phyloP scores from a whole-genome alignment of 2,888 invertebrate species.

The Cantharis rustica region DNA sequence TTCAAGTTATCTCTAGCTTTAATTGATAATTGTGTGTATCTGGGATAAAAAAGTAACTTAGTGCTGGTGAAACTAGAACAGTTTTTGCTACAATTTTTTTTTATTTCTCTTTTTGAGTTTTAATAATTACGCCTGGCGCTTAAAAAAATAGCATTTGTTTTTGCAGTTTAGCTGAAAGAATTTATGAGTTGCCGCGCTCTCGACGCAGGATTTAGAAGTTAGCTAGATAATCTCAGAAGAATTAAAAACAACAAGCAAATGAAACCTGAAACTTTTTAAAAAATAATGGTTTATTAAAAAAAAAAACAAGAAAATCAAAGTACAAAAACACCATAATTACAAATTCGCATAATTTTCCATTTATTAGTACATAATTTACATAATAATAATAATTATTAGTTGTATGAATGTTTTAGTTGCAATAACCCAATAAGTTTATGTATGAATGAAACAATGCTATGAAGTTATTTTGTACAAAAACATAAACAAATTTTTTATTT shows the following conservation, averaged over 20 bases:
- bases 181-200: too few species aligned
- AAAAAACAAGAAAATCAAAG: background rate
- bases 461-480: background rate
- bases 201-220: too few species aligned
- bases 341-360: slow-evolving; percentile 25
- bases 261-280: background rate
- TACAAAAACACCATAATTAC: slow-evolving; percentile 1
- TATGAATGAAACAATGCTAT: background rate
- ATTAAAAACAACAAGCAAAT: background rate
- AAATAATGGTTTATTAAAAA: background rate
- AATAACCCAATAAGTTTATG: background rate
- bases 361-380: slow-evolving; percentile 19
- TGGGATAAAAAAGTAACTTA: too few species aligned
- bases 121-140: too few species aligned
- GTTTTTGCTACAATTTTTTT: too few species aligned
- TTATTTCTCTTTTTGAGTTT: too few species aligned
- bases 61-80: too few species aligned
- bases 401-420: background rate
- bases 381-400: background rate
- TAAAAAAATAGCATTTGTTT: too few species aligned
- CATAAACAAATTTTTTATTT: background rate
- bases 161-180: too few species aligned
- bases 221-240: too few species aligned
- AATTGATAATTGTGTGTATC: too few species aligned
- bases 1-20: too few species aligned